Evolutionary conservation across 1,140 invertebrate species (phyloP).

Genomic region (Anagrus nilaparvatae): DNA sequence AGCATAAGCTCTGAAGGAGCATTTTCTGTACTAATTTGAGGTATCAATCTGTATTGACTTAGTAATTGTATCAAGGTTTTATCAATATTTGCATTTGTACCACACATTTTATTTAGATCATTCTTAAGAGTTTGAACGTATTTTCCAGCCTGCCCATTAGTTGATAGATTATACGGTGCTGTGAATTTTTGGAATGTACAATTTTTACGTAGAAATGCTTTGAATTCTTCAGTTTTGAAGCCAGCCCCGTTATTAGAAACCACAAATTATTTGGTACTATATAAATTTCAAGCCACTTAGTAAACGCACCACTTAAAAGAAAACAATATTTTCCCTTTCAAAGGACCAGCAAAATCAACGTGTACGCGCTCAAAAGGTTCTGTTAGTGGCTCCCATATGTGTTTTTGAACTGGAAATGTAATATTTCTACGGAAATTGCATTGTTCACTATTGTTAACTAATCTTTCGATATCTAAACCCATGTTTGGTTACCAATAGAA

Average conservation of each 20-base stretch:
- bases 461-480: constrained; percentile 35
- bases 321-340: constrained; percentile 10
- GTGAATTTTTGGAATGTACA: constrained; percentile 25
- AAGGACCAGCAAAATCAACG: constrained; percentile 17
- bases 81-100: constrained; percentile 9
- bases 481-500: constrained; percentile 43
- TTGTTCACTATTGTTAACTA: constrained; percentile 27
- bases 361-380: constrained; percentile 17
- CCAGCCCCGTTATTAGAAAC: constrained; percentile 32
- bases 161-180: constrained; percentile 22
- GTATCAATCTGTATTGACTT: constrained; percentile 21
- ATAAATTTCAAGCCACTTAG: constrained; percentile 18
- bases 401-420: constrained; percentile 14
- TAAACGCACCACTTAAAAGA: constrained; percentile 19
- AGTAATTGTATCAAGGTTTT: constrained; percentile 19
- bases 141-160: constrained; percentile 20
- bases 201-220: constrained; percentile 19
- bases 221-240: constrained; percentile 21
- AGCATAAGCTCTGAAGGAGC: constrained; percentile 14
- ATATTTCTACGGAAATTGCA: constrained; percentile 17
- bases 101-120: constrained; percentile 8
- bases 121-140: constrained; percentile 19
- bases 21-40: constrained; percentile 11
- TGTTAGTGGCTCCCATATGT: constrained; percentile 13
- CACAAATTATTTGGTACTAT: constrained; percentile 14